These are phyloP conservation scores for Troides aeacus DNA, from an alignment of 2,888 invertebrate species.

Conservation along the genomic window DNA sequence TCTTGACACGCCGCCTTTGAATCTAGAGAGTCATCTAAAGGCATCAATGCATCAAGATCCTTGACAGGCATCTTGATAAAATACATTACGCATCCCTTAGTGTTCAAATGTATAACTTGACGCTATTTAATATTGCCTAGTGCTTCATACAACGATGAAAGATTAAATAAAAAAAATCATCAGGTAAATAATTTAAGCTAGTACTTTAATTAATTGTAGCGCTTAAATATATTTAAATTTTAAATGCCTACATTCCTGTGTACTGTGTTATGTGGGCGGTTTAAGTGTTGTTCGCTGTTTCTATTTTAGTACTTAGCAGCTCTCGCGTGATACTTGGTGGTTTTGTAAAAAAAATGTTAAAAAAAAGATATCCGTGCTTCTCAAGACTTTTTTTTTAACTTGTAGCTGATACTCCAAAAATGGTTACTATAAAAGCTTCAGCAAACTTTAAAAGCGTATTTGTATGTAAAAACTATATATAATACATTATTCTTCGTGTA, in stretches of 20 bases:
- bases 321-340: background rate
- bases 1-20: slow-evolving; percentile 32
- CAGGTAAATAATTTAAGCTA: background rate
- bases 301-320: slow-evolving; percentile 21
- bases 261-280: slow-evolving; percentile 19
- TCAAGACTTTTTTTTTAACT: too few species aligned
- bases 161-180: background rate
- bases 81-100: slow-evolving; percentile 23
- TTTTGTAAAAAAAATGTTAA: too few species aligned
- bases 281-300: slow-evolving; percentile 8
- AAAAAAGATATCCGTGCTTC: too few species aligned
- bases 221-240: slow-evolving; percentile 17
- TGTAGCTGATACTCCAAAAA: too few species aligned
- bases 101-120: slow-evolving; percentile 22
- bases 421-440: too few species aligned
- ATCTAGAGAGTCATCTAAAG: slow-evolving; percentile 41
- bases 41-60: slow-evolving; percentile 40
- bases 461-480: too few species aligned
- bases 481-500: too few species aligned
- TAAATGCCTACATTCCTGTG: slow-evolving; percentile 14
- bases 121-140: slow-evolving; percentile 10
- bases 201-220: background rate
- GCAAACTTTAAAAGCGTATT: too few species aligned
- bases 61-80: slow-evolving; percentile 37
- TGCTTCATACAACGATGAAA: slow-evolving; percentile 1